Conservation (phyloP, 2,113 vertebrate genomes). For the Caretta caretta region DNA sequence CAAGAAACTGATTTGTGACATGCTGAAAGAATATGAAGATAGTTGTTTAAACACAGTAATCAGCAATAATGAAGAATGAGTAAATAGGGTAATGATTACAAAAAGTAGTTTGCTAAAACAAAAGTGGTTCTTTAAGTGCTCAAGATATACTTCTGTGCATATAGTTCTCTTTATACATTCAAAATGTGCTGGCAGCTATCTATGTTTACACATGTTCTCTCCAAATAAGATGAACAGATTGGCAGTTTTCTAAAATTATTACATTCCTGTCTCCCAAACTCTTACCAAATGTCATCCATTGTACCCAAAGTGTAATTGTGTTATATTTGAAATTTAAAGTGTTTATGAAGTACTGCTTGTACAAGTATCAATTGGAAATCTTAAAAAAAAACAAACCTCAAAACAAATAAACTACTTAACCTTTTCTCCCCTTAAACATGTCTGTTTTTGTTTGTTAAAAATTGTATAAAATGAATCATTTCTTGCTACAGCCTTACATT, state of each 20-base stretch:
- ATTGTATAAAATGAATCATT: not conserved
- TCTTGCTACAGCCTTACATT: not conserved
- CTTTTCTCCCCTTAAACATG: constrained; percentile 28
- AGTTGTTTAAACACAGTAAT: not conserved
- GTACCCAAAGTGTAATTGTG: constrained; percentile 38
- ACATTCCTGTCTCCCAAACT: not conserved
- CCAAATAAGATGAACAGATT: not conserved
- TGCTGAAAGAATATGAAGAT: rapidly evolving
- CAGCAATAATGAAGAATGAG: not conserved
- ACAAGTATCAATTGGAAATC: constrained; percentile 55
- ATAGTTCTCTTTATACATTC: constrained; percentile 20
- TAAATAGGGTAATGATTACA: not conserved
- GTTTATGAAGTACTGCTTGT: constrained; percentile 8
- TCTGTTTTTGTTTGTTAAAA: not conserved
- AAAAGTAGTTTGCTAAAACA: not conserved
- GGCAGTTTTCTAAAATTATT: not conserved
- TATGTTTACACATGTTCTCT: constrained; percentile 13
- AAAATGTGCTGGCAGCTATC: constrained; percentile 16
- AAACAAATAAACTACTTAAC: constrained; percentile 23
- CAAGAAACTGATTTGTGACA: not conserved
- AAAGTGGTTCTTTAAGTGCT: not conserved
- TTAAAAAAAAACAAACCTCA: constrained; percentile 43
- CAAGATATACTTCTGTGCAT: not conserved
- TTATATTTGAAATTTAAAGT: not conserved
- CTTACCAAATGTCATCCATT: not conserved